These are phyloP conservation scores for Microctenopoma stevenorrisi DNA, from an alignment of 2,797 vertebrate genomes.

Conservation along the genomic window DNA sequence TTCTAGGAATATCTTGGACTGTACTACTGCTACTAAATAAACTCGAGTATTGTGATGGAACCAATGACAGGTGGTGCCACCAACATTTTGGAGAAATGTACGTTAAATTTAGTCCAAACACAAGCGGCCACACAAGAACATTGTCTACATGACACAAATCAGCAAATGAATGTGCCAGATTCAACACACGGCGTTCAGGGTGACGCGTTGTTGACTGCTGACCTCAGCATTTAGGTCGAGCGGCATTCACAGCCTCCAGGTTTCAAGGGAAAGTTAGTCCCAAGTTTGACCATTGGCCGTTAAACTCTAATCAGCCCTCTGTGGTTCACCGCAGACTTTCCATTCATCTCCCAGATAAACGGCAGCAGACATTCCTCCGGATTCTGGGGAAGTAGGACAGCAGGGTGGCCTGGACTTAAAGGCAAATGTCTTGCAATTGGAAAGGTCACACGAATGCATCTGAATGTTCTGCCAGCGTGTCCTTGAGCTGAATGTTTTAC, in stretches of 20 bases:
- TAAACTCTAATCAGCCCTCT: constrained; percentile 34
- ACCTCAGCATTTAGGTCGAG: constrained; percentile 59
- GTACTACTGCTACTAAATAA: no score
- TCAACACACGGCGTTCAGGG: constrained; percentile 17
- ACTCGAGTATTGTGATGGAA: no score
- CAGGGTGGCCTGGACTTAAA: constrained; percentile 44
- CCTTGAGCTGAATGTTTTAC: constrained; percentile 14
- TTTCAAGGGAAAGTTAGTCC: constrained; percentile 51
- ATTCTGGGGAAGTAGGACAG: constrained; percentile 49
- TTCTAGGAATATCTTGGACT: no score
- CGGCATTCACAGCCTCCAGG: constrained; percentile 21
- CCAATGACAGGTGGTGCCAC: no score
- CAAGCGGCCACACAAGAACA: no score
- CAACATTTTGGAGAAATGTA: no score
- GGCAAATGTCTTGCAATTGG: constrained; percentile 19
- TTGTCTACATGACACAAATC: no score
- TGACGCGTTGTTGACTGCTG: constrained; percentile 5
- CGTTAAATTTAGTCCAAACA: no score
- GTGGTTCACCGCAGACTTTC: constrained; percentile 47
- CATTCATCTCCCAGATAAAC: constrained; percentile 47
- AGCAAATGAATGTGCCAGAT: no score
- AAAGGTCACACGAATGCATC: constrained; percentile 57
- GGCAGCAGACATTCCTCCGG: constrained; percentile 14
- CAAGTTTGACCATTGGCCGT: constrained; percentile 22
- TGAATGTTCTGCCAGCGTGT: constrained; percentile 13